Percentiles rank a stretch among this genome's conserved stretches.
Evolutionary conservation across 1,140 invertebrate species (phyloP).

Genomic region (Apis laboriosa): DNA sequence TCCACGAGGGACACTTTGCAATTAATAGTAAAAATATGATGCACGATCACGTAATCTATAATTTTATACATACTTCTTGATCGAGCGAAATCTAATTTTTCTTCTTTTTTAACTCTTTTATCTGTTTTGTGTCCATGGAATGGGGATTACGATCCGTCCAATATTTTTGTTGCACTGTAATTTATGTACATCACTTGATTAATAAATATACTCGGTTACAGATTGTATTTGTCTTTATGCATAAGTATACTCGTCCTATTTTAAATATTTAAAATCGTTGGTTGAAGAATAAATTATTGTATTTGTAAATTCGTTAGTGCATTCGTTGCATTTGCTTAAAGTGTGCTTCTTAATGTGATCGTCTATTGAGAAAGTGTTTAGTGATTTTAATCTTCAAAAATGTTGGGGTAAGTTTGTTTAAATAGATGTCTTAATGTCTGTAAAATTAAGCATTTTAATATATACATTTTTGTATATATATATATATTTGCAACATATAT

Average conservation of each 20-base stretch:
- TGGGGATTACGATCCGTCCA: slow-evolving; percentile 65
- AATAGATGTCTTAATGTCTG: background rate
- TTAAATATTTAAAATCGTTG: background rate
- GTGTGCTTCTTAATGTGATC: slow-evolving; percentile 38
- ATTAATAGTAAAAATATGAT: slow-evolving; percentile 20
- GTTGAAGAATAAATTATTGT: background rate
- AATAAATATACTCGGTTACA: slow-evolving; percentile 69
- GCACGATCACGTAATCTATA: slow-evolving; percentile 21
- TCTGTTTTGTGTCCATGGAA: slow-evolving; percentile 47
- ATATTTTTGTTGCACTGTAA: slow-evolving; percentile 73
- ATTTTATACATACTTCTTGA: too few relatives aligned
- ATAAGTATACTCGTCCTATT: slow-evolving; percentile 21
- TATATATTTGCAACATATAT: too few relatives aligned
- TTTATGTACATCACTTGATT: slow-evolving; percentile 74
- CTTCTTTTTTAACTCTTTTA: slow-evolving; percentile 25
- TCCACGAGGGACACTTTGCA: slow-evolving; percentile 6
- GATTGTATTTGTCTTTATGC: slow-evolving; percentile 41
- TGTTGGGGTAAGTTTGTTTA: slow-evolving; percentile 26
- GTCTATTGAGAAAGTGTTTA: slow-evolving; percentile 18
- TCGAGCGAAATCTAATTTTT: too few relatives aligned
- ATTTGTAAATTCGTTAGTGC: background rate
- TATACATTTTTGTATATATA: too few relatives aligned
- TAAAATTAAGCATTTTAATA: background rate
- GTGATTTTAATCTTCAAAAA: background rate
- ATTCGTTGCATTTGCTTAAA: slow-evolving; percentile 21